Percentiles rank a stretch among this genome's conserved stretches.
phyloP scores from a whole-genome alignment of 2,888 invertebrate species.

The Muschampia staudingeri region DNA sequence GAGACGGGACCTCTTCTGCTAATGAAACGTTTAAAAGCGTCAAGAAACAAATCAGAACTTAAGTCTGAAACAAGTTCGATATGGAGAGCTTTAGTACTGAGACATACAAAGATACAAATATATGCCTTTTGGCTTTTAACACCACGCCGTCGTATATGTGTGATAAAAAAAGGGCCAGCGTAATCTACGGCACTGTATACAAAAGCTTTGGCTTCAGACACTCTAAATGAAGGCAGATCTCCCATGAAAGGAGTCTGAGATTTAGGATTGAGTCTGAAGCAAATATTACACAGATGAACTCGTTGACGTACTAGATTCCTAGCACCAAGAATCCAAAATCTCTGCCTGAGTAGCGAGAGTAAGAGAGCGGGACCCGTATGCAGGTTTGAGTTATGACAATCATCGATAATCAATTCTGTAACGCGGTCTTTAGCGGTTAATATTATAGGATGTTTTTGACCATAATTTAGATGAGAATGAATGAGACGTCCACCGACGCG shows the following conservation, averaged over 20 bases:
- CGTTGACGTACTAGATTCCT: slow-evolving; percentile 5
- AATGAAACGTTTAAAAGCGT: slow-evolving; percentile 30
- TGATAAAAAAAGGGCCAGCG: background rate
- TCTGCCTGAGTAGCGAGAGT: background rate
- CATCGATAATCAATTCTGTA: slow-evolving; percentile 5
- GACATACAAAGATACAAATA: slow-evolving; percentile 5
- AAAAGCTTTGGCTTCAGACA: slow-evolving; percentile 4
- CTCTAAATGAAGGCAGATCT: slow-evolving; percentile 1
- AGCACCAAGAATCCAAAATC: slow-evolving; percentile 1
- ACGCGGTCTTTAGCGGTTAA: background rate
- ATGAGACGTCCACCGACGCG: slow-evolving; percentile 1
- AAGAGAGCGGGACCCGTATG: background rate
- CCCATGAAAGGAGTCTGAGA: slow-evolving; percentile 4
- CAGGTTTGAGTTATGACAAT: background rate
- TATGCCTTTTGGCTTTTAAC: slow-evolving; percentile 10
- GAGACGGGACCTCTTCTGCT: slow-evolving; percentile 26
- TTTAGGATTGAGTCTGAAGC: background rate
- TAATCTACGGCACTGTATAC: background rate
- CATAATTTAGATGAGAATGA: slow-evolving; percentile 1
- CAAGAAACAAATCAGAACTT: slow-evolving; percentile 30
- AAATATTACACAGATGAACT: background rate
- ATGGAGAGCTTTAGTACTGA: slow-evolving; percentile 32
- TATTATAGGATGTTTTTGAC: slow-evolving; percentile 1
- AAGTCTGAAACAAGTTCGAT: slow-evolving; percentile 28
- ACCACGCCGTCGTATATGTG: background rate